A percentile compares a stretch with the other conserved stretches of the same genome.
These are phyloP conservation scores for Hydrochoerus hydrochaeris DNA, from an alignment of 2,113 vertebrate species.

Conservation along the genomic window DNA sequence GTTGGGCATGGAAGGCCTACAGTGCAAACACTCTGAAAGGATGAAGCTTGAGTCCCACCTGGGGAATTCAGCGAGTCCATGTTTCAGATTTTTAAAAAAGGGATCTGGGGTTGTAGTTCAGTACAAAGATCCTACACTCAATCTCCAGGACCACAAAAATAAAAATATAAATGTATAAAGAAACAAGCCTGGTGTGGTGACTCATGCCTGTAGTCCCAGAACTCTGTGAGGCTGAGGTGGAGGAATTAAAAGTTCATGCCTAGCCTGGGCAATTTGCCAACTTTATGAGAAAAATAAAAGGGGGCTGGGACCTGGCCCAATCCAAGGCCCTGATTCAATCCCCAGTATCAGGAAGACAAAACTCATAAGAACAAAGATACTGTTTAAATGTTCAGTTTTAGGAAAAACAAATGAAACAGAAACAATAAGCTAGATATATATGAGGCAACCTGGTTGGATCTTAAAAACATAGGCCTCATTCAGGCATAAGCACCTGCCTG, in stretches of 20 bases:
- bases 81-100: neutral
- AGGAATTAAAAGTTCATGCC: neutral
- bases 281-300: neutral
- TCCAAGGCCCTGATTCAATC: neutral
- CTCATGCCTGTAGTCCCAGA: neutral
- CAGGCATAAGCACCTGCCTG: neutral
- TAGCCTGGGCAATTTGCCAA: neutral
- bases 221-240: neutral
- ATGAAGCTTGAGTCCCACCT: neutral
- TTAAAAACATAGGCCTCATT: neutral
- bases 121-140: too few species aligned
- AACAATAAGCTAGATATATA: neutral
- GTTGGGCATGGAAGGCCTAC: neutral
- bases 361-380: neutral
- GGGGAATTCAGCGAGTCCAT: neutral
- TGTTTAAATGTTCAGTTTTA: neutral
- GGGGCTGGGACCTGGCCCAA: neutral
- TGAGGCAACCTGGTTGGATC: neutral
- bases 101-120: neutral
- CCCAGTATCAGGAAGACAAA: neutral
- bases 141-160: neutral
- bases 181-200: neutral
- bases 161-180: neutral
- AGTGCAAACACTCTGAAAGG: neutral
- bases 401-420: neutral